A percentile compares a stretch with the other conserved stretches of the same genome.
Evolutionary conservation across 2,888 invertebrate genomes (phyloP).

Genomic region (Tuberolachnus salignus): DNA sequence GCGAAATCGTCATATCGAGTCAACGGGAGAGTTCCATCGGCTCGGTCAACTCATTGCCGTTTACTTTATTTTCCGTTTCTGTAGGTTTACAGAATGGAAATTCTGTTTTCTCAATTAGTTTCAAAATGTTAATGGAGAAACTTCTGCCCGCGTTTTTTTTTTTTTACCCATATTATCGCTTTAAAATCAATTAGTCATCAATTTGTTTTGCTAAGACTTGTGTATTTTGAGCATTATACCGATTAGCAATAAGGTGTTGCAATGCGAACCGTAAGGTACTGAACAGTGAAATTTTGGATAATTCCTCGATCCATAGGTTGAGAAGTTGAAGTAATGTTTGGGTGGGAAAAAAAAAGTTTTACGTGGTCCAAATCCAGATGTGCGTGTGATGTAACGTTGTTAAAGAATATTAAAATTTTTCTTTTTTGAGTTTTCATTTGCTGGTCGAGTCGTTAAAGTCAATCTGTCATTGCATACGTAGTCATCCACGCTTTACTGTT

Average conservation of each 20-base stretch:
- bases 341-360: not conserved
- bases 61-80: not conserved
- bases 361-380: not conserved
- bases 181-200: not conserved
- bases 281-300: not conserved
- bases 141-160: not conserved
- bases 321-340: not conserved
- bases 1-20: not conserved
- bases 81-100: not conserved
- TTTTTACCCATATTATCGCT: not conserved
- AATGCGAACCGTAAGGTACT: not conserved
- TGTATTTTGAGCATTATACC: not conserved
- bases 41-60: not conserved
- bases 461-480: conserved; percentile 59
- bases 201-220: not conserved
- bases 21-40: not conserved
- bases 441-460: conserved; percentile 58
- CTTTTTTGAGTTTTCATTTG: not conserved
- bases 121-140: not conserved
- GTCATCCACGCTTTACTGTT: conserved; percentile 61
- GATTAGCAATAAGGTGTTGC: not conserved
- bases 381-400: not conserved
- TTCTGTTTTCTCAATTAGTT: not conserved
- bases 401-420: not conserved
- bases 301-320: not conserved